Percentiles rank a stretch among this genome's conserved stretches.
phyloP scores from a whole-genome alignment of 1,140 invertebrate genomes.

The Musca domestica region DNA sequence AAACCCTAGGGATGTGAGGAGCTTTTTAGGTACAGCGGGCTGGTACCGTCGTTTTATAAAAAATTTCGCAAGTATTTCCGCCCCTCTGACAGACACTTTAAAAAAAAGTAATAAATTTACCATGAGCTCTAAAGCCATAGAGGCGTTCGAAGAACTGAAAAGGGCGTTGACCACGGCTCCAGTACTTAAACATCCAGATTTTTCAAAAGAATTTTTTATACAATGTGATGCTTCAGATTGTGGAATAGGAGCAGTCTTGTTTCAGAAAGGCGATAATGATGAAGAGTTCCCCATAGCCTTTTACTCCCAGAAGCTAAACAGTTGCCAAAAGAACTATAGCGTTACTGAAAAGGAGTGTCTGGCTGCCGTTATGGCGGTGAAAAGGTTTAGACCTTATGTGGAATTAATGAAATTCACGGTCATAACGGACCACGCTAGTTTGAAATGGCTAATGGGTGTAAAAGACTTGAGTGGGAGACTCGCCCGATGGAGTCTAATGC shows the following conservation, averaged over 20 bases:
- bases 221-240: too few species aligned
- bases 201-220: too few species aligned
- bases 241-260: too few species aligned
- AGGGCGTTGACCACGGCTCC: neutral
- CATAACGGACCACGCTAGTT: neutral
- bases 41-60: constrained; percentile 32
- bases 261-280: too few species aligned
- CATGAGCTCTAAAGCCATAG: neutral
- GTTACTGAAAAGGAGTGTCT: too few species aligned
- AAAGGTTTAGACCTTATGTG: neutral
- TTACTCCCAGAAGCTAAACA: too few species aligned
- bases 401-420: neutral
- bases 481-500: too few species aligned
- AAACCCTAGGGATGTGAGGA: constrained; percentile 38
- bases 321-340: too few species aligned
- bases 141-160: constrained; percentile 7
- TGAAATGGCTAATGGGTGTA: too few species aligned
- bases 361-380: neutral
- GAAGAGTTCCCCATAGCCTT: too few species aligned
- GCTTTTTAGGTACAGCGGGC: constrained; percentile 54
- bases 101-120: neutral
- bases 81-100: constrained; percentile 24
- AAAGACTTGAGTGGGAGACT: too few species aligned
- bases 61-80: too few species aligned
- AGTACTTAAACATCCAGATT: constrained; percentile 32